Conservation (phyloP, 2,113 vertebrate species). For the Formicarius rufipectus region DNA sequence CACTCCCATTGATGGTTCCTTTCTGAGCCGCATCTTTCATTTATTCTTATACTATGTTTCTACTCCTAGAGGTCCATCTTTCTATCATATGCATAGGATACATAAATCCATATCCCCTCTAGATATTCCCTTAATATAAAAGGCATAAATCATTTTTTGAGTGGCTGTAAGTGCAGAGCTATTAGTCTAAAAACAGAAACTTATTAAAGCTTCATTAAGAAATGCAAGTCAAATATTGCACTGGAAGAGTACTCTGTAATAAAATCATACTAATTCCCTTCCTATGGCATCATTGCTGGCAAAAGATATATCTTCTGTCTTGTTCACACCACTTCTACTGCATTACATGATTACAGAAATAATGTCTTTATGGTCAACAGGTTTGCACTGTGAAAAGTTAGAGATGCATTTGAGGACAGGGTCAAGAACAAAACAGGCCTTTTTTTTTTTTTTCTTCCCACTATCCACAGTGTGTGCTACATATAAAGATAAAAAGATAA, state of each 20-base stretch:
- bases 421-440: not conserved
- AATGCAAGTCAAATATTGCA: conserved; percentile 1
- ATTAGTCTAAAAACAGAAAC: conserved; percentile 10
- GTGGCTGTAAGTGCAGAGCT: not conserved
- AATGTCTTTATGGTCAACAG: not conserved
- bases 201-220: conserved; percentile 4
- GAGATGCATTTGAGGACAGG: not conserved
- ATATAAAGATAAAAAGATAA: not conserved
- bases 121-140: not conserved
- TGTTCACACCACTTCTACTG: not conserved
- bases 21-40: not conserved
- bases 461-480: not conserved
- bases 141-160: not conserved
- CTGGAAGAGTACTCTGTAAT: not conserved
- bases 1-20: not conserved
- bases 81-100: not conserved
- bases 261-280: not conserved
- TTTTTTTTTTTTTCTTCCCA: not conserved
- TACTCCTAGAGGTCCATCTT: not conserved
- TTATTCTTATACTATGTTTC: not conserved
- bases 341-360: not conserved
- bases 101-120: not conserved
- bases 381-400: not conserved
- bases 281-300: not conserved
- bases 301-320: not conserved